Base-by-base conservation (phyloP, 1,140 invertebrate genomes). In the Diorhabda carinulata region DNA sequence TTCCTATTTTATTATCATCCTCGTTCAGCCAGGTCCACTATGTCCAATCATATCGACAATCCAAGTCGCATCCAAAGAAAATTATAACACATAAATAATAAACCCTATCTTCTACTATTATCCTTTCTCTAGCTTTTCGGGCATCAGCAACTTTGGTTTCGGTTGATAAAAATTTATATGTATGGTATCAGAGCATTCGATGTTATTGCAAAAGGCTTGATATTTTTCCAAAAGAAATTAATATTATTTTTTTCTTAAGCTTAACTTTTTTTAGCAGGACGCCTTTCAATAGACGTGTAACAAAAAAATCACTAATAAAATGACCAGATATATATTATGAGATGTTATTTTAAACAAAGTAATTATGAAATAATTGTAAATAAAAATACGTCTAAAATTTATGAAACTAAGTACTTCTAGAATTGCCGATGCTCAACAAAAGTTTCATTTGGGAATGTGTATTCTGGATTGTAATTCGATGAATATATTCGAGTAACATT, bases 61-160 rank as follows among this genome's bases (percentile, higher is more conserved):
- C 47, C 47, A n/a, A 52, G 47, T 52, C 47, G 47, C n/a, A 52
- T 52, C 47, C 6, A 52, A 52, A 52, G 47, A 52, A 52, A 52
- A 52, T 52, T 52, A 52, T 52, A 52, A 52, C 47, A 52, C 47
- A 52, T 52, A 52, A 52, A 52, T 52, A 52, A 52, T 52, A 52
- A 52, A 52, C 47, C 47, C 61, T 43, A 41, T 61, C 5, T 61
- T 61, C 59, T 61, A 8, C 40, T n/a, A 43, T 61, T 41, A 41
- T 43, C 59, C 25, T n/a, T 41, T 61, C 42, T 61, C 59, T 61
- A 61, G 25, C 42, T 61, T 61, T 61, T 61, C 59, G 59, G 8
- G 8, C 59, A 61, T 61, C 59, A 43, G 41, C 59, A 61, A 61
- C 59, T 41, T 61, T 43, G 59, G 25, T 61, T 61, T 61, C 47